Evolutionary conservation across 64 coral and sea anemone species (phyloP), one percentile per base, ranked within the genome.

Genomic region (Trachythela sp.): DNA sequence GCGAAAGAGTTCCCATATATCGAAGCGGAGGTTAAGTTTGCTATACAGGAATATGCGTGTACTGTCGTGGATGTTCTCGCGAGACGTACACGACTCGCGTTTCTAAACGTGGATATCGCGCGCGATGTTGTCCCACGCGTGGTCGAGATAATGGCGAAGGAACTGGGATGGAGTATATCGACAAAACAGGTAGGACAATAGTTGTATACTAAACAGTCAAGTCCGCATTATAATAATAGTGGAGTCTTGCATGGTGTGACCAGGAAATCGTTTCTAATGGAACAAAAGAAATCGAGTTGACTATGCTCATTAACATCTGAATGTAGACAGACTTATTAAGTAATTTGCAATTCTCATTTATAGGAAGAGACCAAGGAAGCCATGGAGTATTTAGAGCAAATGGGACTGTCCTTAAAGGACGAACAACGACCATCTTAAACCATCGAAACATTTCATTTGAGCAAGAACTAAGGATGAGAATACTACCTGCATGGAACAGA

Each of bases 91-190:
- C 86, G 96, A 24, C 52, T 99, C 36, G 96, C 96, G 34, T 99
- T 99, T 26, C 41, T 99, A 48, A 93, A 99, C 48, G 96, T 92
- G 15, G 86, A 93, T 33, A 89, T 91, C 42, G 93, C 96, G 9
- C 77, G 88, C 45, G 96, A 99, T 13, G 89, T 91, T 10, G 88
- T 93, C 24, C 91, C 96, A 30, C 86, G 87, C 59, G 92, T 99
- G 76, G 96, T 88, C 32, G 96, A 99, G 2, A 93, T 99, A 51
- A 99, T 99, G 96, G 93, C 77, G 6, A 93, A 93, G 60, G 96
- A 99, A 85, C 80, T 99, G 18, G 86, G 91, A 13, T 99, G 96
- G 96, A 91, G 72, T 45, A 93, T 90, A 60, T 27, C 88, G 40
- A 87, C 80, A 40, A 91, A 99, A 70, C 70, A 99, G 96, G 96